A percentile compares a stretch with the other conserved stretches of the same genome.
These are phyloP conservation scores for Pao palembangensis DNA, from an alignment of 2,113 vertebrate genomes.

Conservation along the genomic window DNA sequence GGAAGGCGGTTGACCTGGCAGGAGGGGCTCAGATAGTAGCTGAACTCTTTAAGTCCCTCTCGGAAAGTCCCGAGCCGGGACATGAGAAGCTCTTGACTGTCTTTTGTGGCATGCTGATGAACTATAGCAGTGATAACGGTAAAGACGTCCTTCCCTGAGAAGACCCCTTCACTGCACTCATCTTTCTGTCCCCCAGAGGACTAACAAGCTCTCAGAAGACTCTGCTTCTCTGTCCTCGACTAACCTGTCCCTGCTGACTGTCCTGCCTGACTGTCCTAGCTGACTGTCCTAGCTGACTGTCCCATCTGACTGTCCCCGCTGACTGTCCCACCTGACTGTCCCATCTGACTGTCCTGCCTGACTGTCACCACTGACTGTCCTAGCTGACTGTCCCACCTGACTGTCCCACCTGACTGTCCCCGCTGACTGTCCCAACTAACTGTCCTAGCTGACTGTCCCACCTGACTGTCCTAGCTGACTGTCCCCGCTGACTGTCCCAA, in stretches of 20 bases:
- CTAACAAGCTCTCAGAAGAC: neutral
- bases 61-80: constrained; percentile 93
- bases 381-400: too few relatives aligned
- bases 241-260: constrained; percentile 24
- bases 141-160: constrained; percentile 74
- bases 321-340: too few relatives aligned
- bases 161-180: constrained; percentile 48
- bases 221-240: constrained; percentile 13
- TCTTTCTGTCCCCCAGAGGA: neutral
- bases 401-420: too few relatives aligned
- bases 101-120: constrained; percentile 99
- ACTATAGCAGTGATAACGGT: constrained; percentile 99
- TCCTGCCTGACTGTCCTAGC: too few relatives aligned
- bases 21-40: constrained; percentile 98
- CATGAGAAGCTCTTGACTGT: constrained; percentile 99
- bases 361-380: too few relatives aligned
- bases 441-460: too few relatives aligned
- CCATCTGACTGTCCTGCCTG: too few relatives aligned
- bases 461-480: too few relatives aligned
- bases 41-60: constrained; percentile 94
- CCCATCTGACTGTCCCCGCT: too few relatives aligned
- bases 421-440: too few relatives aligned
- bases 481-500: too few relatives aligned
- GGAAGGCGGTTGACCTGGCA: constrained; percentile 97
- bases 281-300: too few relatives aligned